Evolutionary conservation across 1,140 invertebrate species (phyloP).

Genomic region (Cheumatopsyche charites): DNA sequence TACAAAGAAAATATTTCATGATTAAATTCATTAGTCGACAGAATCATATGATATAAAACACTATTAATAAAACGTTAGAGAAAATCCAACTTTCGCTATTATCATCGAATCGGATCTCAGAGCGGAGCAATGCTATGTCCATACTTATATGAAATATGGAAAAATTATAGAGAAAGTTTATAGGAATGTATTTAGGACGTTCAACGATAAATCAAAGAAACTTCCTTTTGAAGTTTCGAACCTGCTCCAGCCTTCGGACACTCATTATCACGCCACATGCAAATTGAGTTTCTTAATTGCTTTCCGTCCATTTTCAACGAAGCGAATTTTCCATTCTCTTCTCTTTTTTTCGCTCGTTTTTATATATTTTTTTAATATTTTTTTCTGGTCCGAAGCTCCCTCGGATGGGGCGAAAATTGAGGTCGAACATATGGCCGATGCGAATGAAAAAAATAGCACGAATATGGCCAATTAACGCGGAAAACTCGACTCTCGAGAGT

Average conservation of each 20-base stretch:
- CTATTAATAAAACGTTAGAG: too few relatives aligned
- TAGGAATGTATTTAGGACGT: background rate
- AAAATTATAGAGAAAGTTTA: background rate
- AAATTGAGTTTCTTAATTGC: slow-evolving; percentile 45
- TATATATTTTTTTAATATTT: too few relatives aligned
- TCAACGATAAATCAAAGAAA: slow-evolving; percentile 9
- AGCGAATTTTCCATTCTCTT: background rate
- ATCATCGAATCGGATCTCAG: too few relatives aligned
- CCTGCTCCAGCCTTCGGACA: slow-evolving; percentile 25
- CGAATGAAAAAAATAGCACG: background rate
- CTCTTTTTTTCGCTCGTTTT: too few relatives aligned
- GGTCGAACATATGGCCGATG: slow-evolving; percentile 3
- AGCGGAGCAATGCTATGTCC: background rate
- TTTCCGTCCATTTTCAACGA: slow-evolving; percentile 27
- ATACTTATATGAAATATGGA: background rate
- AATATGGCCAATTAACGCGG: slow-evolving; percentile 14
- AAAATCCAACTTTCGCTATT: too few relatives aligned
- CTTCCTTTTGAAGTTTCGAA: slow-evolving; percentile 13
- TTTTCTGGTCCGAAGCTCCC: too few relatives aligned
- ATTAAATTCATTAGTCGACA: too few relatives aligned
- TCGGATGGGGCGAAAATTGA: too few relatives aligned
- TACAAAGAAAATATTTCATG: too few relatives aligned
- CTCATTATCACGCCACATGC: slow-evolving; percentile 44
- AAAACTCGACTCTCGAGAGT: background rate
- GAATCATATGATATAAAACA: too few relatives aligned